phyloP scores from a whole-genome alignment of 2,888 invertebrate genomes.

The Kuschelorhynchus macadamiae region DNA sequence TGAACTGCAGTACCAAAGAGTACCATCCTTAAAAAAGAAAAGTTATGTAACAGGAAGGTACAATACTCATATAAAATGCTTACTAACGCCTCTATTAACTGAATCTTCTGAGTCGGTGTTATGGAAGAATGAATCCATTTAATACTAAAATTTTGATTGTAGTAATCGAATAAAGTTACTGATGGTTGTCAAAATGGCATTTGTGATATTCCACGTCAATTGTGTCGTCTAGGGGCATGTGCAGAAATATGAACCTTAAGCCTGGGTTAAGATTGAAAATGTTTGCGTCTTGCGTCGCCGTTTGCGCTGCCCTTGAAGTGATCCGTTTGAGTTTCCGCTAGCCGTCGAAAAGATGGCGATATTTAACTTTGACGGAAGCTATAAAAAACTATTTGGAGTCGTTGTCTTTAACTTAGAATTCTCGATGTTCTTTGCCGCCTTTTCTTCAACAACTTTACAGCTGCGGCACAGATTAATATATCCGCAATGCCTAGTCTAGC shows the following conservation, averaged over 20 bases:
- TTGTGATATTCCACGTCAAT: neutral
- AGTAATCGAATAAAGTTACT: neutral
- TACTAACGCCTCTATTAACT: conserved; percentile 31
- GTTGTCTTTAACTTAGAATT: too few species aligned
- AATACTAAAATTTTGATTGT: conserved; percentile 54
- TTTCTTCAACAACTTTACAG: too few species aligned
- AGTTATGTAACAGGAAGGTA: neutral
- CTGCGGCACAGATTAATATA: too few species aligned
- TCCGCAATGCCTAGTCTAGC: too few species aligned
- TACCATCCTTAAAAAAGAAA: conserved; percentile 53
- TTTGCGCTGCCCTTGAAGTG: too few species aligned
- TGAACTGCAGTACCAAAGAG: conserved; percentile 45
- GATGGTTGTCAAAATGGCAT: neutral
- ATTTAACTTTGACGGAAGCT: too few species aligned
- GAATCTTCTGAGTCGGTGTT: conserved; percentile 33
- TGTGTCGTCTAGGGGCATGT: neutral
- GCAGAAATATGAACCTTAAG: neutral
- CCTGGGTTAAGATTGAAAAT: too few species aligned
- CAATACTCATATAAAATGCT: neutral
- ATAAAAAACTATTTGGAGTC: too few species aligned
- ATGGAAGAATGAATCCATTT: conserved; percentile 50
- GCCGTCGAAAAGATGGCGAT: too few species aligned
- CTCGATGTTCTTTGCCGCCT: too few species aligned
- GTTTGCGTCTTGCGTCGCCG: too few species aligned
- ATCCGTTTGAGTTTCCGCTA: too few species aligned